Base-by-base conservation (phyloP, 2,888 invertebrate genomes). In the Drosophila sordidula region DNA sequence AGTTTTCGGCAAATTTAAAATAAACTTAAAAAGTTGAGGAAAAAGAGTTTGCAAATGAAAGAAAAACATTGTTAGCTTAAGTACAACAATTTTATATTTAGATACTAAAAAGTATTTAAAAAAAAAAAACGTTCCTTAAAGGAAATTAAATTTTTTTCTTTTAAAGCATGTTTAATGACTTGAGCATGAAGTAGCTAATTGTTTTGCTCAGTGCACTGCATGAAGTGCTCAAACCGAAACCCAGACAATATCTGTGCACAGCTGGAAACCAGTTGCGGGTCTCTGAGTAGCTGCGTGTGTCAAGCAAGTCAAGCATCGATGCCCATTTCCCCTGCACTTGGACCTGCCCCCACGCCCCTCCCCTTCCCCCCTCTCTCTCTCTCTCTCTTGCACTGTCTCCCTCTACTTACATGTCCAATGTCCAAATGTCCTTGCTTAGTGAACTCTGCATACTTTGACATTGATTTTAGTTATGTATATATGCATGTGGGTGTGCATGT, bases 241-340 rank as follows among this genome's bases (percentile, higher is more conserved):
- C 9, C 41, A 51, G 62, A 66, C 57, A 61, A 51, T 58, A 57
- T 65, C 58, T 49, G 67, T 22, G 50, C 74, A 70, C 89, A 82
- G 82, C 82, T 86, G 87, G 88, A 88, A 86, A 76, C 88, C 88
- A 86, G 78, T 88, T 66, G 29, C 9, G 42, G 51, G 34, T 45
- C 14, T 55, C 34, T 46, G 69, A 52, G 34, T 70, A 56, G 59
- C 55, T 70, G 81, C 78, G 86, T 80, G 67, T 88, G 89, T 74
- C 62, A 75, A 52, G 51, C 71, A 68, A 87, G 71, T 78, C 68
- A 75, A 75, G 81, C 89, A 69, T 77, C 57, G 69, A 79, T 76
- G 25, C 25, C 44, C 25, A 42, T 29, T 6, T 61, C 50, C 51
- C 47, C 47, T 25, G 44, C 39, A 34, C 36, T 39, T 41, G 25